Evolutionary conservation across 2,113 vertebrate species (phyloP), one percentile per base, ranked within the genome.

Genomic region (Nothocercus nigrocapillus): DNA sequence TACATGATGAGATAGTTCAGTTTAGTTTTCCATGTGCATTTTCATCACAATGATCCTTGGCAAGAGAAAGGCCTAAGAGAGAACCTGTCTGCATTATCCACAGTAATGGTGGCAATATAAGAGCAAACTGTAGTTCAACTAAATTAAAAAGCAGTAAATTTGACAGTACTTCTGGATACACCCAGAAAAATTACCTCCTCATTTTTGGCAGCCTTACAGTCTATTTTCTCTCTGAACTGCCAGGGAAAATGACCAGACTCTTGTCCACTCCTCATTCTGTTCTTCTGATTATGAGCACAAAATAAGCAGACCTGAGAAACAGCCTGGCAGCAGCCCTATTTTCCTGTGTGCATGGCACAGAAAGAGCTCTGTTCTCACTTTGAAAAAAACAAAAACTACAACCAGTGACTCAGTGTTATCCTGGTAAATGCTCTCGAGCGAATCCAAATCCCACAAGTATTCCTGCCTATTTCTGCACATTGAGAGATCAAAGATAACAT

Each of bases 311-410:
- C 42, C 64, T 56, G 68, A 86, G 64, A 47, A 93, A 77, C 28
- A 88, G 75, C 28, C 61, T 38, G 45, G 78, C 67, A 91, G 70
- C 58, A 87, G 36, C 38, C 17, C 54, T 25, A 42, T 45, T 72
- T 85, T 53, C 27, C 34, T 78, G 64, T 19, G 59, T 2, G 2
- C 68, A 75, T 56, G 51, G 56, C 75, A 81, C 8, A 24, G 75
- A 85, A 89, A 66, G 89, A 49, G 45, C 38, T 85, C 64, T 72
- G 54, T n/a, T 78, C 67, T 93, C 85, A 42, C 56, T 64, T n/a
- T 18, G n/a, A 20, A 68, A 51, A 67, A 22, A 0, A 0, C 22
- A 42, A 85, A 77, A 91, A 49, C 25, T n/a, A 68, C 73, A 66
- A 64, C 11, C 69, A 78, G 47, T 91, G 78, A 95, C 76, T 90